Evolutionary conservation across 2,797 vertebrate species (phyloP).

Genomic region (Margarornis squamiger): DNA sequence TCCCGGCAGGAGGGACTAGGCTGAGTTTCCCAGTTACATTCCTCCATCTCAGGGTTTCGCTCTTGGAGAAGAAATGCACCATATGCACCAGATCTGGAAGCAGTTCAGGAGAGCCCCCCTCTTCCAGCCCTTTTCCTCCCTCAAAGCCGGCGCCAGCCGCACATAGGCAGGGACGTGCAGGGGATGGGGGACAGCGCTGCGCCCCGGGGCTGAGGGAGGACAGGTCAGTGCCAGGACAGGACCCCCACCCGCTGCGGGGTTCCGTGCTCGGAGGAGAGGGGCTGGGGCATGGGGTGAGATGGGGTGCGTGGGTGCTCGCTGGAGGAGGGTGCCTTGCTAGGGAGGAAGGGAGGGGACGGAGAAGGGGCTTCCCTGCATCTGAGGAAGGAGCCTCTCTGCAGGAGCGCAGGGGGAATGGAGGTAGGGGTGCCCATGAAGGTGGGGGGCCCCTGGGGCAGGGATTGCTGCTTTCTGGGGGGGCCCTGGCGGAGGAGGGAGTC

Average conservation of each 20-base stretch:
- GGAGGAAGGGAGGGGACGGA: neutral
- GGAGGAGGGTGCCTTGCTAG: neutral
- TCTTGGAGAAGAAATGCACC: slow-evolving; percentile 41
- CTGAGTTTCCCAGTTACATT: slow-evolving; percentile 20
- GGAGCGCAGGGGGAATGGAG: neutral
- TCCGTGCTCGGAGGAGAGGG: neutral
- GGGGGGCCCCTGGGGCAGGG: neutral
- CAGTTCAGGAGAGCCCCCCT: neutral
- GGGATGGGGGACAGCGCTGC: neutral
- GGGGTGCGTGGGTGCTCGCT: neutral
- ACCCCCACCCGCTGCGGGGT: neutral
- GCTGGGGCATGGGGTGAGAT: neutral
- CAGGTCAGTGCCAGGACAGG: slow-evolving; percentile 16
- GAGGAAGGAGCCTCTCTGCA: neutral
- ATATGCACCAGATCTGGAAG: slow-evolving; percentile 35
- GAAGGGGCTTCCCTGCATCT: neutral
- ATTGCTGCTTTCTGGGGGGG: neutral
- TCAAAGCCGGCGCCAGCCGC: neutral
- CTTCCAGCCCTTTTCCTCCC: neutral
- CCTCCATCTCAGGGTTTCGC: slow-evolving; percentile 35
- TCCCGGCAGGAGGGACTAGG: slow-evolving; percentile 4
- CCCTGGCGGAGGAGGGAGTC: neutral
- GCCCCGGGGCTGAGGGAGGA: neutral
- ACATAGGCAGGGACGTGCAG: neutral
- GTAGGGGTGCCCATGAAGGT: neutral